A percentile compares a stretch with the other conserved stretches of the same genome.
Evolutionary conservation across 2,797 vertebrate species (phyloP).

Genomic region (Hemitrygon akajei): DNA sequence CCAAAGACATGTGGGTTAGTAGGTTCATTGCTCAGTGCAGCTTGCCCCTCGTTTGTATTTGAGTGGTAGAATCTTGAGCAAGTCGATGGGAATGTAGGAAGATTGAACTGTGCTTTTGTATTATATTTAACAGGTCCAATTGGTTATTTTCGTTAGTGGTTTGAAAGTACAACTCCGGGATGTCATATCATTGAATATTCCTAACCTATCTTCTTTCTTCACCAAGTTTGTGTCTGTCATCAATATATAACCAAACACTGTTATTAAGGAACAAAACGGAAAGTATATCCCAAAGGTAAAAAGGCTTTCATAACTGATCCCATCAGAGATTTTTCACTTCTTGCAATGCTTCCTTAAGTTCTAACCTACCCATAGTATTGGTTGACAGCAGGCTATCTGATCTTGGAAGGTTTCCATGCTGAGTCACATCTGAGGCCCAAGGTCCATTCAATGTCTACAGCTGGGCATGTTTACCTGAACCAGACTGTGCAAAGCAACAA

Average conservation of each 20-base stretch:
- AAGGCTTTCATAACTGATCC: not conserved
- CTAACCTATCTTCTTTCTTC: not conserved
- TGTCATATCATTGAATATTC: not conserved
- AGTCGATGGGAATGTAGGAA: too few species aligned
- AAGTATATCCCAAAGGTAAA: too few species aligned
- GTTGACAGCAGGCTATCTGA: not conserved
- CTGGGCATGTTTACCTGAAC: not conserved
- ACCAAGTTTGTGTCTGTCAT: not conserved
- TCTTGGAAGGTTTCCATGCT: not conserved
- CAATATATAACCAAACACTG: not conserved
- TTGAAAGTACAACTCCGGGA: not conserved
- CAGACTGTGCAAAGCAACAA: not conserved
- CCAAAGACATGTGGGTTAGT: too few species aligned
- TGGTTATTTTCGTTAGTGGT: not conserved
- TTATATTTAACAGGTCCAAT: not conserved
- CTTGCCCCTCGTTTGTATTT: too few species aligned
- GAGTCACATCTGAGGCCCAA: too few species aligned
- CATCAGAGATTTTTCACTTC: not conserved
- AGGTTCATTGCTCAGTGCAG: too few species aligned
- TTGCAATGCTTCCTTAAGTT: not conserved
- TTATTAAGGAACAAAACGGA: not conserved
- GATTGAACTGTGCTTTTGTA: too few species aligned
- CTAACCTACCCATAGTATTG: not conserved
- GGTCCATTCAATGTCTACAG: not conserved
- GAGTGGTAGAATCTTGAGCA: too few species aligned